Conservation (phyloP, 2,113 vertebrate species). For the Cnemophilus loriae region DNA sequence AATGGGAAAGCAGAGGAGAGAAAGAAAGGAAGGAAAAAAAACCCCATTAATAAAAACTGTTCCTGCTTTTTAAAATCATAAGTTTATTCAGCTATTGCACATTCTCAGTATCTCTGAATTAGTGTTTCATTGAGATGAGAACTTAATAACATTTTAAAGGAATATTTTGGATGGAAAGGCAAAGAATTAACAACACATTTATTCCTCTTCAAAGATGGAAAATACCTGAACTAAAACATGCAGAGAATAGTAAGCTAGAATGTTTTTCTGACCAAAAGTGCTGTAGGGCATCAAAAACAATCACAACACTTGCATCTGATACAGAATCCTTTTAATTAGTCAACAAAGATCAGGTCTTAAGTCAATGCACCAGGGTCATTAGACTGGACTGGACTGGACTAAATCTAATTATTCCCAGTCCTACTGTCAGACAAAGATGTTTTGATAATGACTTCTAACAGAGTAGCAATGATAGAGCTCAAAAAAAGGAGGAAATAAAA, state of each 20-base stretch:
- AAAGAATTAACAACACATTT: neutral
- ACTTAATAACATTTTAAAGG: neutral
- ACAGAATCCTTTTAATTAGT: conserved; percentile 18
- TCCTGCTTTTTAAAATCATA: neutral
- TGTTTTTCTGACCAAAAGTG: neutral
- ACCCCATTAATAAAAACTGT: neutral
- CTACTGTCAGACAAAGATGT: conserved; percentile 24
- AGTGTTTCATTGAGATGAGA: neutral
- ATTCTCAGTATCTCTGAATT: neutral
- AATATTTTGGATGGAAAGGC: neutral
- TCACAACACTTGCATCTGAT: conserved; percentile 30
- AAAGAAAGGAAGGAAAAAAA: neutral
- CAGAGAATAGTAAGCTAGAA: neutral
- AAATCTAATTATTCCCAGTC: conserved; percentile 28
- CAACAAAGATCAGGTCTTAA: conserved; percentile 30
- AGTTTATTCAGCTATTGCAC: neutral
- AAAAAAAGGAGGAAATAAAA: neutral
- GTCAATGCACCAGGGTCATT: neutral
- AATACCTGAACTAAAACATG: neutral
- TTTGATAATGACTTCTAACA: neutral
- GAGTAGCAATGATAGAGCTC: neutral
- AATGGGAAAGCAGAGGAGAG: neutral
- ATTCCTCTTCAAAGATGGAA: neutral
- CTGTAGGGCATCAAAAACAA: neutral
- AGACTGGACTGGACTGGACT: conserved; percentile 6